Evolutionary conservation across 1,140 invertebrate species (phyloP).

Genomic region (Pollicipes pollicipes): DNA sequence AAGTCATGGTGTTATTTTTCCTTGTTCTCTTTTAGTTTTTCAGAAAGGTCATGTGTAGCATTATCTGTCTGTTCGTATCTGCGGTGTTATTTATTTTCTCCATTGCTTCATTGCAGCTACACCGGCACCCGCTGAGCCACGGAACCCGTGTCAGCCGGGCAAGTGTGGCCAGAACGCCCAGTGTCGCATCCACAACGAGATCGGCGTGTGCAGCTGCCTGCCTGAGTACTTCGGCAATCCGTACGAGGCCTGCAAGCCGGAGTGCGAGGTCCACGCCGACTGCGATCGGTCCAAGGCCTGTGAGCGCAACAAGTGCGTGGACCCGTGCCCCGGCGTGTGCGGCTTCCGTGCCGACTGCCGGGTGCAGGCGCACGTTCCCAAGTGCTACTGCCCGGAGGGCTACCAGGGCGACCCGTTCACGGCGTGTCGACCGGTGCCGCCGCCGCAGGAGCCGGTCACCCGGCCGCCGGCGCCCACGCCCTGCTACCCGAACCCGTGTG

Average conservation of each 20-base stretch:
- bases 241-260: constrained; percentile 42
- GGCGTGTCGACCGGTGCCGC: constrained; percentile 39
- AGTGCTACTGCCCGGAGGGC: constrained; percentile 59
- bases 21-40: too few relatives aligned
- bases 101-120: constrained; percentile 49
- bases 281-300: constrained; percentile 46
- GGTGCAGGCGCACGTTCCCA: constrained; percentile 64
- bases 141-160: constrained; percentile 40
- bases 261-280: constrained; percentile 54
- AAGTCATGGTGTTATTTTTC: too few relatives aligned
- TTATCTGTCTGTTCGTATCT: too few relatives aligned
- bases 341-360: constrained; percentile 35
- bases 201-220: constrained; percentile 49
- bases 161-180: constrained; percentile 49
- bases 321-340: constrained; percentile 21
- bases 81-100: too few relatives aligned
- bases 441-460: constrained; percentile 20
- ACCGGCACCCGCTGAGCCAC: constrained; percentile 47
- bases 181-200: constrained; percentile 17
- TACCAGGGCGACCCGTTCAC: constrained; percentile 60
- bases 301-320: constrained; percentile 31
- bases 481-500: constrained; percentile 12
- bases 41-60: too few relatives aligned
- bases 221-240: constrained; percentile 57
- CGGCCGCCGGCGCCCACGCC: constrained; percentile 18